phyloP scores from a whole-genome alignment of 2,888 invertebrate genomes.

The Fragum sueziense region DNA sequence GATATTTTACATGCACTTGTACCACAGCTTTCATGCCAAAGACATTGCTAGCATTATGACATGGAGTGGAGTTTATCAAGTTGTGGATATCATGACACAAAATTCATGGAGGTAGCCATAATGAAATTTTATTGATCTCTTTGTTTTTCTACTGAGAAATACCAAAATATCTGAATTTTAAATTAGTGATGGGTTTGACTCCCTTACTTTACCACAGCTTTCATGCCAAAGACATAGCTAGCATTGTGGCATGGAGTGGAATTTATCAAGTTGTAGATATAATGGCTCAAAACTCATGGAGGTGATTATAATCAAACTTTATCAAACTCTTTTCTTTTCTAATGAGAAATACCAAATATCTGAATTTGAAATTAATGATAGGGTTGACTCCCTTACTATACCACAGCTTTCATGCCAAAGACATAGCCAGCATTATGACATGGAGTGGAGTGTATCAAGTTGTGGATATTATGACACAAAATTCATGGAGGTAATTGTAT shows the following conservation, averaged over 20 bases:
- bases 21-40: conserved; percentile 73
- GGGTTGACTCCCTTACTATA: conserved; percentile 76
- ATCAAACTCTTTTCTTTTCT: no score
- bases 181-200: conserved; percentile 71
- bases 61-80: conserved; percentile 52
- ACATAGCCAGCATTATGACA: conserved; percentile 54
- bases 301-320: no score
- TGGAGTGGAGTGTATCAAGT: conserved; percentile 55
- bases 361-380: no score
- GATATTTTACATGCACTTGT: conserved; percentile 74
- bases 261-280: conserved; percentile 42
- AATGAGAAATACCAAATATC: no score
- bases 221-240: conserved; percentile 68
- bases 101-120: conserved; percentile 74
- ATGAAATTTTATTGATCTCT: no score
- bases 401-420: conserved; percentile 73
- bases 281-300: conserved; percentile 65
- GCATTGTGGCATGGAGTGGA: conserved; percentile 53
- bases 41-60: conserved; percentile 56
- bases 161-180: no score
- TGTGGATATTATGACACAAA: conserved; percentile 39
- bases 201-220: conserved; percentile 78
- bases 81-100: conserved; percentile 37
- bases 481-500: conserved; percentile 74
- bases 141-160: no score